Percentiles rank a stretch among this genome's conserved stretches.
These are phyloP conservation scores for Gulo gulo DNA, from an alignment of 2,113 vertebrate genomes.

Conservation along the genomic window DNA sequence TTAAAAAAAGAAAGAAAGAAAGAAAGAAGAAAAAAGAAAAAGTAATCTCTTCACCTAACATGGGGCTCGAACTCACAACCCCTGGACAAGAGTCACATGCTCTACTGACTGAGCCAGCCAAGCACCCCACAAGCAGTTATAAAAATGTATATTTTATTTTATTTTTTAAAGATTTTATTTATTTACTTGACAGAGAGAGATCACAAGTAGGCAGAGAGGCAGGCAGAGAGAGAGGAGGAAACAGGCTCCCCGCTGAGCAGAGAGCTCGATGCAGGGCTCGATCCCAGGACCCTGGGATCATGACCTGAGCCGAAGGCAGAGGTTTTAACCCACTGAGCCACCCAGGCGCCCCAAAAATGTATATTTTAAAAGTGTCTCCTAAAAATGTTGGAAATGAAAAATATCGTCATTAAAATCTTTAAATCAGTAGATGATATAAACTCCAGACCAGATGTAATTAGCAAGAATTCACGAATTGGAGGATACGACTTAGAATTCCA, in stretches of 20 bases:
- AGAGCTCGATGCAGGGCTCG: too few species aligned
- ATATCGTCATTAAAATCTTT: not conserved
- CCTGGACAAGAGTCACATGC: not conserved
- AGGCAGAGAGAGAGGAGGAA: too few species aligned
- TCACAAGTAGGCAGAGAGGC: too few species aligned
- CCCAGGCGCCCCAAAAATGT: not conserved
- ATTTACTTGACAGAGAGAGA: too few species aligned
- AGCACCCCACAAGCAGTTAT: not conserved
- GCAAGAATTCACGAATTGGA: not conserved
- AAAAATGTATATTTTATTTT: not conserved
- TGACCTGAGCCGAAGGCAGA: too few species aligned
- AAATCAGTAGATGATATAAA: not conserved
- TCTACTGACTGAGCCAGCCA: not conserved
- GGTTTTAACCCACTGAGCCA: too few species aligned
- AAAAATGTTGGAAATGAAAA: conserved; percentile 16
- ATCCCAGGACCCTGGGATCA: too few species aligned
- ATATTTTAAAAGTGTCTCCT: not conserved
- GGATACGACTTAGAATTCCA: not conserved
- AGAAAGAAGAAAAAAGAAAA: not conserved
- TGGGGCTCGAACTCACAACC: not conserved
- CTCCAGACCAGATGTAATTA: not conserved
- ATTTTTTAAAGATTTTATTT: too few species aligned
- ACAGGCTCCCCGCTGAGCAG: too few species aligned
- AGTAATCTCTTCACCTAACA: not conserved
- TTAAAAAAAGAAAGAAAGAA: not conserved